phyloP scores from a whole-genome alignment of 2,888 invertebrate genomes.

The Schrankia costaestrigalis region DNA sequence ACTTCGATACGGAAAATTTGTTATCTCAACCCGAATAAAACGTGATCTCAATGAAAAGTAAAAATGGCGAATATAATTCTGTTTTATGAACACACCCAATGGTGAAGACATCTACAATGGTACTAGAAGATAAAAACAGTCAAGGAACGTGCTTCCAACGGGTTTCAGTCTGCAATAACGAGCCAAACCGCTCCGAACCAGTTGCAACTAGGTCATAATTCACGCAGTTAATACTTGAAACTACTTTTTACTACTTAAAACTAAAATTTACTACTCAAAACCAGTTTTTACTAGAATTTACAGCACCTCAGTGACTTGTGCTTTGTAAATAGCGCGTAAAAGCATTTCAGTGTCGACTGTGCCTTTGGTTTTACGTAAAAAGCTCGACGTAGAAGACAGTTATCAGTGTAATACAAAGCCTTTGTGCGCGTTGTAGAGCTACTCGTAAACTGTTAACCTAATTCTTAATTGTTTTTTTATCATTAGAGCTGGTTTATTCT shows the following conservation, averaged over 20 bases:
- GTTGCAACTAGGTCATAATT: constrained; percentile 41
- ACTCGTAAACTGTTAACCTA: no score
- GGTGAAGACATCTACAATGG: constrained; percentile 29
- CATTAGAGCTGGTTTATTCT: no score
- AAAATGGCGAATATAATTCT: background rate
- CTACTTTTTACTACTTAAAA: constrained; percentile 17
- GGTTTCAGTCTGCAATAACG: constrained; percentile 34
- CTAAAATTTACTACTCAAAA: constrained; percentile 15
- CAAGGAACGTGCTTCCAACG: constrained; percentile 39
- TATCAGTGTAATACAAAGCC: no score
- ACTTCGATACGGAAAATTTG: no score
- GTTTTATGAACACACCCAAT: no score
- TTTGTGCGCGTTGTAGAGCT: no score
- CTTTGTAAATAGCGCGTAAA: constrained; percentile 11
- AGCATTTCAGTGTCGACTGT: constrained; percentile 18
- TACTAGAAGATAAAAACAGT: constrained; percentile 33
- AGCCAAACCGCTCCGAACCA: constrained; percentile 37
- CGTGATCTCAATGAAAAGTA: background rate
- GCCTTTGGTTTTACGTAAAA: constrained; percentile 5
- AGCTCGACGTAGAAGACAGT: no score
- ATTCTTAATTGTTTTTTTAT: no score
- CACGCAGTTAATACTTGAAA: constrained; percentile 37
- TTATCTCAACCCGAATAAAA: no score
- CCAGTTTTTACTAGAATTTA: constrained; percentile 32
- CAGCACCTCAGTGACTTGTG: constrained; percentile 13